A percentile compares a stretch with the other conserved stretches of the same genome.
phyloP scores from a whole-genome alignment of 2,113 vertebrate species.

The Tachysurus vachellii region DNA sequence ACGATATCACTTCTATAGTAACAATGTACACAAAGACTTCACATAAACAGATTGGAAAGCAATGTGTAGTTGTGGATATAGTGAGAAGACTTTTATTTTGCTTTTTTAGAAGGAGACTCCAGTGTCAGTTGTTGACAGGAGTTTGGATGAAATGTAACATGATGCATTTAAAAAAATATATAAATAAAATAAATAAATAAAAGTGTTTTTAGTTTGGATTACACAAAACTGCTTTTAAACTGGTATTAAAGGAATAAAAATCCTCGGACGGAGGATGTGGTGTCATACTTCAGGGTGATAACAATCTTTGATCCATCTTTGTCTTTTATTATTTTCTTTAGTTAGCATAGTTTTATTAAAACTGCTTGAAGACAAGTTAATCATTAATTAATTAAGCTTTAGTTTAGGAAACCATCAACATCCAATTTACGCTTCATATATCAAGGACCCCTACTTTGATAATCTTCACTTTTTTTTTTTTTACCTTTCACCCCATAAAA shows the following conservation, averaged over 20 bases:
- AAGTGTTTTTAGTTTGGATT: not conserved
- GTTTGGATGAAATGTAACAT: not conserved
- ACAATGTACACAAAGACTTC: not conserved
- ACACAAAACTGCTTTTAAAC: not conserved
- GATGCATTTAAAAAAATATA: not conserved
- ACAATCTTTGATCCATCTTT: not conserved
- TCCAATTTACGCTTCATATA: not conserved
- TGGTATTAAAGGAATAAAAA: not conserved
- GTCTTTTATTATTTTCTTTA: not conserved
- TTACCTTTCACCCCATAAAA: constrained; percentile 53
- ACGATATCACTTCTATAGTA: not conserved
- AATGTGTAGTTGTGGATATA: not conserved
- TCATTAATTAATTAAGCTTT: not conserved
- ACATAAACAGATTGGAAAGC: not conserved
- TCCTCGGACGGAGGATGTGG: not conserved
- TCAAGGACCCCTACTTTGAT: not conserved
- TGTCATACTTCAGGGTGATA: not conserved
- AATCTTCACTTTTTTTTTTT: not conserved
- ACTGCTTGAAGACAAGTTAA: not conserved
- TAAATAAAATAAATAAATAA: not conserved
- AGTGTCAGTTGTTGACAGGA: not conserved
- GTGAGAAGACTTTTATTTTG: not conserved
- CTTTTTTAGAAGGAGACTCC: not conserved
- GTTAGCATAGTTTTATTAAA: not conserved
- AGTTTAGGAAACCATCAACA: not conserved